A percentile compares a stretch with the other conserved stretches of the same genome.
Conservation (phyloP, 2,797 vertebrate genomes). For the Agapornis canus region DNA sequence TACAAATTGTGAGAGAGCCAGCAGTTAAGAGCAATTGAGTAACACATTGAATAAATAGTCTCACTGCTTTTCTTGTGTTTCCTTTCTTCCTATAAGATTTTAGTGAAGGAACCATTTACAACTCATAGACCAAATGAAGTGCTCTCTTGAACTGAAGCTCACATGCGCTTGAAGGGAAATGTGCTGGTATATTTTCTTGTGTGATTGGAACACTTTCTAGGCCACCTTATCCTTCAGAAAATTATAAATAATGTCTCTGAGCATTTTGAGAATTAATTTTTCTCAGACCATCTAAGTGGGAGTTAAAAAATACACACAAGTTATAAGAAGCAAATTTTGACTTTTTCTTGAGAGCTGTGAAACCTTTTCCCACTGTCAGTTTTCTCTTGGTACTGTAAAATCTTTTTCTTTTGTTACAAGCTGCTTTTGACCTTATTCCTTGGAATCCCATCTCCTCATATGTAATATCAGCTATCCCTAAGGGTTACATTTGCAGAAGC, state of each 20-base stretch:
- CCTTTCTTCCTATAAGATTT: not conserved
- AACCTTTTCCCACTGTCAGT: constrained; percentile 8
- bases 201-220: constrained; percentile 21
- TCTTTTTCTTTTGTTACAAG: not conserved
- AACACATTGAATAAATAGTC: not conserved
- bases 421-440: constrained; percentile 9
- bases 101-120: not conserved
- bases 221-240: not conserved
- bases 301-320: not conserved
- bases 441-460: not conserved
- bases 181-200: constrained; percentile 14
- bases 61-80: not conserved
- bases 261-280: not conserved
- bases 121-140: not conserved
- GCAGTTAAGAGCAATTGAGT: not conserved
- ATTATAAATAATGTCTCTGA: constrained; percentile 6
- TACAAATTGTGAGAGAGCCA: not conserved
- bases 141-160: not conserved
- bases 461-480: not conserved
- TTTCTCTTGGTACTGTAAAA: constrained; percentile 20
- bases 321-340: not conserved
- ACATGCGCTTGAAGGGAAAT: not conserved
- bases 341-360: not conserved
- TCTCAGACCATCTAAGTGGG: not conserved
- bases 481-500: constrained; percentile 14